Evolutionary conservation across 2,113 vertebrate genomes (phyloP), one percentile per base, ranked within the genome.

Genomic region (Himantopus leucocephalus): DNA sequence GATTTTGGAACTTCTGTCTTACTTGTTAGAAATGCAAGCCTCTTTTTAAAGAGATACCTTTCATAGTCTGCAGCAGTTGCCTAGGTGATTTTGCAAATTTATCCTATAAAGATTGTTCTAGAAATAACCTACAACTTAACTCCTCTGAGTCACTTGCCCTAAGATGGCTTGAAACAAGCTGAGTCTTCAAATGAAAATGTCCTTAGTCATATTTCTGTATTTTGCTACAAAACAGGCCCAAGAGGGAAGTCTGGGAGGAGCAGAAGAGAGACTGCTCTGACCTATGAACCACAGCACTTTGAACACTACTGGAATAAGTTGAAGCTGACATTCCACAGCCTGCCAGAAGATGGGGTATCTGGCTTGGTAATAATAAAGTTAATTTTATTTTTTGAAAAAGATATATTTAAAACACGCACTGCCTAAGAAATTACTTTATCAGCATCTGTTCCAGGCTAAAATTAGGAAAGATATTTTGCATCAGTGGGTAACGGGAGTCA

Each of bases 271-370:
- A 59, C 19, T 27, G 18, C 15, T 27, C 39, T 45, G 48, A 37
- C 14, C 66, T 73, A 11, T 12, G 27, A 66, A 71, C 24, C 34
- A 30, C 60, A 74, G 35, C 71, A 34, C 64, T 60, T 13, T 35
- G 27, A 80, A 43, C 17, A 29, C 13, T 7, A 39, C 53, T 17
- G 30, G 18, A 90, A 4, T 6, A 43, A 84, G 8, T 1, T 56
- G 55, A 94, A 67, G 77, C 21, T 88, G 81, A 59, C 47, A 21
- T 92, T 92, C 84, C 89, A 79, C 35, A 82, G 58, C 29, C 72
- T 73, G 55, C 68, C 93, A 95, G 92, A 39, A 96, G 92, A 87
- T 92, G 78, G 95, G 20, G 79, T 50, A 56, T 48, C 83, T 45
- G 27, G 6, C 27, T 45, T 48, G 26, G 10, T 55, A 76, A 66